Conservation (phyloP, 2,888 invertebrate species). For the Pandemis cinnamomeana region DNA sequence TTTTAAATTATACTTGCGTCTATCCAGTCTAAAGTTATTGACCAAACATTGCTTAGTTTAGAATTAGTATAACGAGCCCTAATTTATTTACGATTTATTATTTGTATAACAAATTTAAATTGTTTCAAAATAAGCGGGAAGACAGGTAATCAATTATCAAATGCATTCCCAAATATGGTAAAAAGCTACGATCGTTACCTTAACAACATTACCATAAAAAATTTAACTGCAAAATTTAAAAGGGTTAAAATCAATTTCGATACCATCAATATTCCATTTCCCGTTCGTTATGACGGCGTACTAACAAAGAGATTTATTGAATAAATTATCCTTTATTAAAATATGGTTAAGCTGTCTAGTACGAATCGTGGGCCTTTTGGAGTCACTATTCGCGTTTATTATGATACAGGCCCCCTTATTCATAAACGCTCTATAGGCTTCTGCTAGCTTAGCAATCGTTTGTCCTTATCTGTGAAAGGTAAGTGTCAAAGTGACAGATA, state of each 20-base stretch:
- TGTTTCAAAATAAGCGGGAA: too few relatives aligned
- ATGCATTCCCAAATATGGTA: neutral
- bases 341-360: conserved; percentile 58
- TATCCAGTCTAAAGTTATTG: too few relatives aligned
- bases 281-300: conserved; percentile 57
- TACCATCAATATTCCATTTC: conserved; percentile 39
- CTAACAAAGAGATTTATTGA: conserved; percentile 79
- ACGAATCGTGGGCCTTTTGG: neutral
- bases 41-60: too few relatives aligned
- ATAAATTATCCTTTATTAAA: conserved; percentile 79
- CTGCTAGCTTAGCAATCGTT: too few relatives aligned
- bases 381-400: neutral
- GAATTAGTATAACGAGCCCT: too few relatives aligned
- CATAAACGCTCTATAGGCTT: too few relatives aligned
- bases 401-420: too few relatives aligned
- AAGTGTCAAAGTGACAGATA: too few relatives aligned
- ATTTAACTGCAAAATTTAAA: conserved; percentile 23
- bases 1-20: too few relatives aligned
- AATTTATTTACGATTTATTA: too few relatives aligned
- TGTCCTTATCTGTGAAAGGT: too few relatives aligned
- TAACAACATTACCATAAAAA: conserved; percentile 25
- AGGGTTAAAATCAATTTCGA: conserved; percentile 25
- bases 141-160: neutral
- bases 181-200: conserved; percentile 4
- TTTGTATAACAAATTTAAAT: too few relatives aligned